Percentiles rank a stretch among this genome's conserved stretches.
phyloP scores from a whole-genome alignment of 2,888 invertebrate species.

The Stenotaenia linearis region DNA sequence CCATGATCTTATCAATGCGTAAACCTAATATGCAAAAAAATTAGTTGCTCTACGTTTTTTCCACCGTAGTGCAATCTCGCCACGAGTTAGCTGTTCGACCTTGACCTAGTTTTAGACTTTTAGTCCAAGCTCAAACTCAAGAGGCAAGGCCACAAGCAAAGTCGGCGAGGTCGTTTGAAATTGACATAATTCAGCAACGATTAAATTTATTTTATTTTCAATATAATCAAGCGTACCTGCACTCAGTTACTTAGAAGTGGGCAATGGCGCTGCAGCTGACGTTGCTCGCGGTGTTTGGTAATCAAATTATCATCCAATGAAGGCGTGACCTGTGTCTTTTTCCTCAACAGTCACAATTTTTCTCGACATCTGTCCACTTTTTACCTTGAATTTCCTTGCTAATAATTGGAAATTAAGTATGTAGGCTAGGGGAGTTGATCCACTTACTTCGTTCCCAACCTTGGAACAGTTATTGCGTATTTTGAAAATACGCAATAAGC shows the following conservation, averaged over 20 bases:
- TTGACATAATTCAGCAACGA: background rate
- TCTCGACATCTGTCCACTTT: background rate
- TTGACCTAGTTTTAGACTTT: too few species aligned
- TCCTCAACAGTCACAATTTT: background rate
- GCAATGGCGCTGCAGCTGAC: background rate
- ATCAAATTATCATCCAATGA: background rate
- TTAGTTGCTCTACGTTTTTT: too few species aligned
- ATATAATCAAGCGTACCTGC: background rate
- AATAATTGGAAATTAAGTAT: background rate
- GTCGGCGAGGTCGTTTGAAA: background rate
- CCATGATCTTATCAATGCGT: too few species aligned
- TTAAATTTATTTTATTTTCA: background rate
- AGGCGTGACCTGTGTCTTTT: background rate
- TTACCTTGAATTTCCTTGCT: conserved; percentile 11
- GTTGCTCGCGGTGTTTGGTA: background rate
- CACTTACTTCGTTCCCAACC: too few species aligned
- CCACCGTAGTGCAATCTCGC: too few species aligned
- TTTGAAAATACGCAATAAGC: conserved; percentile 3
- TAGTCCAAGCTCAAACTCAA: too few species aligned
- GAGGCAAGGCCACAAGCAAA: background rate
- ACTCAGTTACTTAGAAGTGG: background rate
- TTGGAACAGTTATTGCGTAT: too few species aligned
- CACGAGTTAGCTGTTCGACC: too few species aligned
- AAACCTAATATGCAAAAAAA: too few species aligned
- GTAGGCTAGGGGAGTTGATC: conserved; percentile 16